Evolutionary conservation across 2,888 invertebrate species (phyloP), one percentile per base, ranked within the genome.

Genomic region (Oxyteleia sp.): DNA sequence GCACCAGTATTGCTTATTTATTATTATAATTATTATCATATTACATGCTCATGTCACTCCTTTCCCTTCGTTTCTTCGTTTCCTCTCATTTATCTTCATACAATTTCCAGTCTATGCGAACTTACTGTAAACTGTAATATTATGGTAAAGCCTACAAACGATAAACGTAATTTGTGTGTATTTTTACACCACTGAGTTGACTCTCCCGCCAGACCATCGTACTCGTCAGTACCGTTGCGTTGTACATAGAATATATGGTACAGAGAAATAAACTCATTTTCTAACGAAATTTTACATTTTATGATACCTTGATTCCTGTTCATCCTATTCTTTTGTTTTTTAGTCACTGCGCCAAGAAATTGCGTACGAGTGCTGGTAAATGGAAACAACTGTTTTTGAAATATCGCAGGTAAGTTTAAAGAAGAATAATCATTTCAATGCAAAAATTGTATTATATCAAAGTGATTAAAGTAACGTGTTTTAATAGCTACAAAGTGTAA

Each of bases 191-290:
- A 90, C 85, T 87, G 90, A 91, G 90, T 87, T 89, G 87, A 87
- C 86, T 90, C 87, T 89, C 86, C 84, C 87, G 88, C 87, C 85
- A 82, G 89, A 88, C 88, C 87, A 86, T 88, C 87, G 87, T 88
- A 90, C 89, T 91, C 90, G 90, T 90, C 90, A 87, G 92, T 93
- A 92, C 92, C 91, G 90, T 91, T 91, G 91, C 89, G 90, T 91
- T 93, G 93, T 93, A 93, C 92, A 92, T 91, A 92, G 90, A 91
- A 88, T 91, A 92, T 92, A 90, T 91, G 93, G 92, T 92, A 92
- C 90, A 89, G 92, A 92, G 91, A 93, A 93, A 93, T 93, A 93
- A 93, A 93, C 92, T 93, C 92, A 92, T 92, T 93, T 93, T 93
- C 91, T 93, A 92, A 93, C 91, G 92, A 93, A 91, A 53, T 49